Evolutionary conservation across 92 coral and sea anemone genomes (phyloP).

Genomic region (Metridium senile): DNA sequence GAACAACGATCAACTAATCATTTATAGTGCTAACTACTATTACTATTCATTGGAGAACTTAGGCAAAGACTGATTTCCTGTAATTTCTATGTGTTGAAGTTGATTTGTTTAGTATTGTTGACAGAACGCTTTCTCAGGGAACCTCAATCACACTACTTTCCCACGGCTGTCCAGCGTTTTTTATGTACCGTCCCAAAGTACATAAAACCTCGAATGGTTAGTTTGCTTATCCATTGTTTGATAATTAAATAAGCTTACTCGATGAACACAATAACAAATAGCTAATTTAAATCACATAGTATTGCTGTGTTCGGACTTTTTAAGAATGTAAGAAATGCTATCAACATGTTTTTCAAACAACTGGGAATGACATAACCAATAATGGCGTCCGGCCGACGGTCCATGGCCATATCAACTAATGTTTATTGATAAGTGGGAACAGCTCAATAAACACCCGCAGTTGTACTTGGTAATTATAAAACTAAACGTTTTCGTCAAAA

Average conservation of each 20-base stretch:
- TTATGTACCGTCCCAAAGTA: neutral
- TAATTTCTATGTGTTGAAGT: neutral
- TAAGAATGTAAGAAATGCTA: conserved; percentile 5
- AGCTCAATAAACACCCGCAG: neutral
- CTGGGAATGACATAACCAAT: neutral
- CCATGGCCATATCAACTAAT: neutral
- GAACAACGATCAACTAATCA: too few relatives aligned
- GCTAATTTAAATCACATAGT: neutral
- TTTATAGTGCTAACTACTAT: conserved; percentile 12
- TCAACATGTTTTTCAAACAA: neutral
- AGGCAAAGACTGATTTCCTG: conserved; percentile 23
- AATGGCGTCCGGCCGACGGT: conserved; percentile 30
- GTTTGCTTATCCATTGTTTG: neutral
- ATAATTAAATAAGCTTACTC: neutral
- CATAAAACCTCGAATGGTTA: neutral
- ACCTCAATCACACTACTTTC: conserved; percentile 15
- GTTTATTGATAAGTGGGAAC: conserved; percentile 1
- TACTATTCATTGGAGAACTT: conserved; percentile 6
- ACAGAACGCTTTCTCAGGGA: conserved; percentile 20
- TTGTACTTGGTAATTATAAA: too few relatives aligned
- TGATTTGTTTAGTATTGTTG: conserved; percentile 14
- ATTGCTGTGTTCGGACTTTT: neutral
- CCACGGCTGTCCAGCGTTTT: conserved; percentile 19
- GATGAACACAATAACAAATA: conserved; percentile 4
- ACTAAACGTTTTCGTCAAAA: too few relatives aligned